These are phyloP conservation scores for Furcula furcula DNA, from an alignment of 2,888 invertebrate genomes.

Conservation along the genomic window DNA sequence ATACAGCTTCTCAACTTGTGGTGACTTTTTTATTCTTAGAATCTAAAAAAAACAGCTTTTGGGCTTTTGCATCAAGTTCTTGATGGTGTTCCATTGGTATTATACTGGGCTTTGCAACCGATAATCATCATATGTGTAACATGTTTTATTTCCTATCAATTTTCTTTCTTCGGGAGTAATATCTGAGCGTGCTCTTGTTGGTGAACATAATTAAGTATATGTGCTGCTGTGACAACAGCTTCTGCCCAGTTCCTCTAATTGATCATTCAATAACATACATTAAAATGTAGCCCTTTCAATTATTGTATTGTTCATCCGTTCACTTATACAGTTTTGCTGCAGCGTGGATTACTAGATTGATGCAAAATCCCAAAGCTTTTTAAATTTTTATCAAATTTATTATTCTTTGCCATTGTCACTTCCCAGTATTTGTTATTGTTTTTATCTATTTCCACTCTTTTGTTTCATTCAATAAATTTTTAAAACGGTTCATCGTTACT, in stretches of 20 bases:
- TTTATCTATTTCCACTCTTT: too few relatives aligned
- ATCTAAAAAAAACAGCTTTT: background rate
- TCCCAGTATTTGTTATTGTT: too few relatives aligned
- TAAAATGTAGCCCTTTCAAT: too few relatives aligned
- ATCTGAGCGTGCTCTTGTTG: background rate
- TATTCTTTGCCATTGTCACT: background rate
- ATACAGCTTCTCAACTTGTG: too few relatives aligned
- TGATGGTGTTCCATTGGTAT: background rate
- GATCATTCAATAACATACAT: background rate
- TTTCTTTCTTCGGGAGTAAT: background rate
- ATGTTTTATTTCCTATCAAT: constrained; percentile 1
- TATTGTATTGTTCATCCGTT: too few relatives aligned
- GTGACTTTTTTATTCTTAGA: background rate
- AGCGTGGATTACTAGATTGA: too few relatives aligned
- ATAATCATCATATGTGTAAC: too few relatives aligned
- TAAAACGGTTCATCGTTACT: too few relatives aligned
- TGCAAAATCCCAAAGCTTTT: background rate
- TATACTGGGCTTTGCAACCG: constrained; percentile 2
- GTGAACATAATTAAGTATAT: too few relatives aligned
- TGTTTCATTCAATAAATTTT: too few relatives aligned
- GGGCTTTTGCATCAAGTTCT: constrained; percentile 2
- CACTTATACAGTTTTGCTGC: background rate
- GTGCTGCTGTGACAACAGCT: background rate
- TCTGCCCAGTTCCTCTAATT: background rate
- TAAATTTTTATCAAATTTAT: background rate